These are phyloP conservation scores for Plemyria rubiginata DNA, from an alignment of 2,888 invertebrate genomes.

Conservation along the genomic window DNA sequence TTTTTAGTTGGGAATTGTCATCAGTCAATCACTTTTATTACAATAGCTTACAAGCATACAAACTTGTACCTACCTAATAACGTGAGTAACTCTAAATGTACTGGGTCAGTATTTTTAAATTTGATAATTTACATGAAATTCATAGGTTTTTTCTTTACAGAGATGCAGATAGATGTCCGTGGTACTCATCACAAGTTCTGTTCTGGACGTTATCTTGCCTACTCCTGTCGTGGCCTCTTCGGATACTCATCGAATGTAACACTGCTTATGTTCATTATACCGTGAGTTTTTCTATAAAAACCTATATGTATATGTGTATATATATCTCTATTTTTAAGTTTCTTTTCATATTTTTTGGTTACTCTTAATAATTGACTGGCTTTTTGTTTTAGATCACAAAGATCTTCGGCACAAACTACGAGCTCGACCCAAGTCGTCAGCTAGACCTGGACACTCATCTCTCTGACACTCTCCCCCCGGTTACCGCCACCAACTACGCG, in stretches of 20 bases:
- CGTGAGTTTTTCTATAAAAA: slow-evolving; percentile 68
- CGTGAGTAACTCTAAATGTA: no score
- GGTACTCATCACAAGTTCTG: slow-evolving; percentile 88
- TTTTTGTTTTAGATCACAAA: slow-evolving; percentile 87
- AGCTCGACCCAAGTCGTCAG: slow-evolving; percentile 79
- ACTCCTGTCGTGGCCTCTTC: slow-evolving; percentile 92
- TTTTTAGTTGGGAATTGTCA: no score
- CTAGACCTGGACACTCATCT: slow-evolving; percentile 78
- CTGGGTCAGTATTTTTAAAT: no score
- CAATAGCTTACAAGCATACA: no score
- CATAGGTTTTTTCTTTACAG: slow-evolving; percentile 51
- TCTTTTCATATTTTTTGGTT: no score
- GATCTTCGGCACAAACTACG: slow-evolving; percentile 90
- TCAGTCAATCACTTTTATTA: no score
- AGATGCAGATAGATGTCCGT: slow-evolving; percentile 83
- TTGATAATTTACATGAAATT: neutral
- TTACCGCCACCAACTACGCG: slow-evolving; percentile 70
- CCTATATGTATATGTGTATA: neutral
- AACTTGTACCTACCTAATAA: no score
- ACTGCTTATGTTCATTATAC: slow-evolving; percentile 93
- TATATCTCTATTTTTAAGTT: no score
- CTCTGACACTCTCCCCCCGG: slow-evolving; percentile 76
- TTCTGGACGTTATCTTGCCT: slow-evolving; percentile 91
- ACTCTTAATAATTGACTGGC: neutral
- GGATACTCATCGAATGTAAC: slow-evolving; percentile 91